Conservation (phyloP, 2,888 invertebrate species). For the Heteromyza rotundicornis region DNA sequence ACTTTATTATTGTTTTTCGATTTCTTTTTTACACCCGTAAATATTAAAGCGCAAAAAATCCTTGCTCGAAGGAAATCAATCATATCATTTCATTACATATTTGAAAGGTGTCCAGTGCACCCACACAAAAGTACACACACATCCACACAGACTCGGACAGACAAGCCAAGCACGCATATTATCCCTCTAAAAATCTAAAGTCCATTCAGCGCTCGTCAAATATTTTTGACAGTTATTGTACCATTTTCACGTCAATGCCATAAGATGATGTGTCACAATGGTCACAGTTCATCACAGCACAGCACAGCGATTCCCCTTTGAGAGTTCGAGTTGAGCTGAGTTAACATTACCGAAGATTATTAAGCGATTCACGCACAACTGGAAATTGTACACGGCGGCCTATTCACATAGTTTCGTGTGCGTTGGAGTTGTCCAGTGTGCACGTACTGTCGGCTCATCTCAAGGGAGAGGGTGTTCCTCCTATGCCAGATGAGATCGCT, state of each 20-base stretch:
- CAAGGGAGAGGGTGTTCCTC: conserved; percentile 12
- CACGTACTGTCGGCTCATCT: conserved; percentile 1
- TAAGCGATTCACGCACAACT: conserved; percentile 21
- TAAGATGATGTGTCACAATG: conserved; percentile 22
- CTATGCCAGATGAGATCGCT: conserved; percentile 5
- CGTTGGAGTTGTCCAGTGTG: not conserved
- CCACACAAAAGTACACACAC: not conserved
- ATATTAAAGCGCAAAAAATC: no score
- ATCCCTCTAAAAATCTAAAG: no score
- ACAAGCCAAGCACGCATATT: no score
- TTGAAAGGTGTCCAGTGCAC: not conserved
- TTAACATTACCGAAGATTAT: conserved; percentile 10
- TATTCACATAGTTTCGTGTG: not conserved
- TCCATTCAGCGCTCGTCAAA: conserved; percentile 44
- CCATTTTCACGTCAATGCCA: conserved; percentile 21
- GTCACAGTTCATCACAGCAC: conserved; percentile 26
- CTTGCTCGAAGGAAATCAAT: conserved; percentile 21
- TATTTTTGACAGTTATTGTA: conserved; percentile 51
- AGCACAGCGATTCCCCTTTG: conserved; percentile 14
- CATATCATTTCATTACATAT: conserved; percentile 7
- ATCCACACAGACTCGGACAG: not conserved
- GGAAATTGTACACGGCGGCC: not conserved
- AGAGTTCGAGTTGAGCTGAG: not conserved
- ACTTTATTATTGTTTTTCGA: no score
- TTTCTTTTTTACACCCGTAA: no score